Base-by-base conservation (phyloP, 2,888 invertebrate genomes). In the Sarcophaga caerulescens region DNA sequence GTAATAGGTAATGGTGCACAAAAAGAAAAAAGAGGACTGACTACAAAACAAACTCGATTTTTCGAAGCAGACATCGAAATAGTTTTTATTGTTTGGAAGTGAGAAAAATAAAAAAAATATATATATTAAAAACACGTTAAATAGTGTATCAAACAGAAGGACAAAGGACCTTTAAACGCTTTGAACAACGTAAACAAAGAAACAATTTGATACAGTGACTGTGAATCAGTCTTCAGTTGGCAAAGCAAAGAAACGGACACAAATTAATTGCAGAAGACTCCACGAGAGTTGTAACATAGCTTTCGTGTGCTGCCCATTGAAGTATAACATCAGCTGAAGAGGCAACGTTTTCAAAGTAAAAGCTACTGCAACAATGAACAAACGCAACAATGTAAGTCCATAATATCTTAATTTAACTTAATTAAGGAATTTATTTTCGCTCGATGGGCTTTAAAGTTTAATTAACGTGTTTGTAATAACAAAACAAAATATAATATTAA, bases 341-440 rank as follows among this genome's bases (percentile, higher is more conserved):
- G 59, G 68, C 47, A 5, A 25, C 19, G 35, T 66, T 60, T 12
- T 4, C 47, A 44, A 65, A 44, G 35, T 14, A 59, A 17, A 35
- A 57, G 52, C 52, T 47, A 35, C 3, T 69, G 52, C 44, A 73
- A 66, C 17, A 79, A 92, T 92, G 92, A 93, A 92, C 87, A 92
- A 92, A 89, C 91, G 92, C 44, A 93, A 93, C 85, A 92, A 93
- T 89, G 92, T 92, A 89, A 91, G 92, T 89, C 23, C 45, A 66
- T 47, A 35, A 35, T 35, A 35, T 35, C 35, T 35, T 17, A 60
- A 44, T 19, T 73, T 62, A 3, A 35, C 47, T 57, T 23, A 2
- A 44, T 73, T 60, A 19, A 60, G 12, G 8, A 5, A 35, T 4
- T 44, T 66, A 10, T 21, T 11, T 60, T 35, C 35, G 0, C 35